A percentile compares a stretch with the other conserved stretches of the same genome.
These are phyloP conservation scores for Hipparchia sbordonii DNA, from an alignment of 2,888 invertebrate species.

Conservation along the genomic window DNA sequence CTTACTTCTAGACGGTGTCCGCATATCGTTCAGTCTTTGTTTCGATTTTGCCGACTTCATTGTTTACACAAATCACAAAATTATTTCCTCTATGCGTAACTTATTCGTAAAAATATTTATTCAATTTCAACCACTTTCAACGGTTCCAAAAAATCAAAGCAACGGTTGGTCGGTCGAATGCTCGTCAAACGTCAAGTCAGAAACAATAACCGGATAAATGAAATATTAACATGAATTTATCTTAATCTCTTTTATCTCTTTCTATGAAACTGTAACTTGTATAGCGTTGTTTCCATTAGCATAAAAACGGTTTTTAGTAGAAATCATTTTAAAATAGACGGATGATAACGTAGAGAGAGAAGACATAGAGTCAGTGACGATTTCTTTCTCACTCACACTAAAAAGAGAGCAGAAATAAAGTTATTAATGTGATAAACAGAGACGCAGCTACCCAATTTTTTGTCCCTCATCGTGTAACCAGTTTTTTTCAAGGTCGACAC, in stretches of 20 bases:
- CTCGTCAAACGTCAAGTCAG: constrained; percentile 52
- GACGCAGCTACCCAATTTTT: too few species aligned
- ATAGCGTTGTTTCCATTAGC: constrained; percentile 41
- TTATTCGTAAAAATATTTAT: constrained; percentile 18
- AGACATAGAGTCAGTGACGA: too few species aligned
- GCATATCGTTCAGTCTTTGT: constrained; percentile 71
- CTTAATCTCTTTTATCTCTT: constrained; percentile 4
- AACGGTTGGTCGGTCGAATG: constrained; percentile 70
- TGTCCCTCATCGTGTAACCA: too few species aligned
- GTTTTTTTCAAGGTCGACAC: too few species aligned
- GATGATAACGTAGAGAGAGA: too few species aligned
- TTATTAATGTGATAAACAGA: too few species aligned
- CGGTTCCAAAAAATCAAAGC: constrained; percentile 61
- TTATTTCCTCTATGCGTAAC: constrained; percentile 19
- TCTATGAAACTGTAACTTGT: constrained; percentile 40
- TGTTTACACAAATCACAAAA: constrained; percentile 41
- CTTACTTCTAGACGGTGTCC: constrained; percentile 73
- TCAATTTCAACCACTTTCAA: constrained; percentile 33
- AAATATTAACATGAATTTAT: constrained; percentile 23
- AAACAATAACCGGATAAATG: constrained; percentile 45
- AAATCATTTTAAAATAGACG: constrained; percentile 45
- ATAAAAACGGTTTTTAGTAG: constrained; percentile 42
- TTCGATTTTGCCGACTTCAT: constrained; percentile 79
- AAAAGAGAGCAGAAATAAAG: too few species aligned
- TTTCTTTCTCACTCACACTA: too few species aligned